Conservation (phyloP, 2,888 invertebrate species). For the Agrenia bidenticulata region DNA sequence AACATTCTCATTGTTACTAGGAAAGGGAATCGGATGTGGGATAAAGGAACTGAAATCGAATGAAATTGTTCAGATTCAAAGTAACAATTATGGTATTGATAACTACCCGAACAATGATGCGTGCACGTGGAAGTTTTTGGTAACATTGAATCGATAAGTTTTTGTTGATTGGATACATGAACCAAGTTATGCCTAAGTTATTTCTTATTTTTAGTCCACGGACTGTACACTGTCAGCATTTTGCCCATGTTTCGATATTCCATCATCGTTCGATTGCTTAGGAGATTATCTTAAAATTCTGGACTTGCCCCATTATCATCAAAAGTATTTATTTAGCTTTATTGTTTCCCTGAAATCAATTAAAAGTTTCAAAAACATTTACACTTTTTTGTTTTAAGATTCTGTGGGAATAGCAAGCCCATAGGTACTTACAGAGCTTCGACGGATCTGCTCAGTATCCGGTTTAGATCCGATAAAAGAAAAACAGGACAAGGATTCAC, state of each 20-base stretch:
- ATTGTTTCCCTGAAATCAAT: too few relatives aligned
- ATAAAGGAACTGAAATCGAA: conserved; percentile 27
- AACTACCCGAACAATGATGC: conserved; percentile 44
- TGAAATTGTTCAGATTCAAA: conserved; percentile 37
- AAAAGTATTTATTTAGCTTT: conserved; percentile 34
- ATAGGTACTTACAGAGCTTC: conserved; percentile 35
- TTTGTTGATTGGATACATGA: not conserved
- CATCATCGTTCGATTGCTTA: conserved; percentile 36
- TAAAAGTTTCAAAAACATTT: not conserved
- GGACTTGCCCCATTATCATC: conserved; percentile 36
- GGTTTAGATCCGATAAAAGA: conserved; percentile 36
- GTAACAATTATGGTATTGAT: conserved; percentile 36
- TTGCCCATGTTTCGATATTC: conserved; percentile 46
- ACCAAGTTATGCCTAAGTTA: too few relatives aligned
- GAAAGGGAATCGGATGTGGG: conserved; percentile 39
- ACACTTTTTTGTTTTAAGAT: conserved; percentile 26
- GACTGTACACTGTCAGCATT: conserved; percentile 34
- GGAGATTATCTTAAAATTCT: conserved; percentile 45
- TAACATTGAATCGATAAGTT: conserved; percentile 22
- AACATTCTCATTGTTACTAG: not conserved
- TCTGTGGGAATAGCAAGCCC: conserved; percentile 44
- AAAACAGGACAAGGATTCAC: conserved; percentile 40
- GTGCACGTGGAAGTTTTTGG: conserved; percentile 43
- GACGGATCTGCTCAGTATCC: conserved; percentile 32
- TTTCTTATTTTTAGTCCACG: conserved; percentile 24